These are phyloP conservation scores for Melipona beecheii DNA, from an alignment of 2,888 invertebrate species.

Conservation along the genomic window DNA sequence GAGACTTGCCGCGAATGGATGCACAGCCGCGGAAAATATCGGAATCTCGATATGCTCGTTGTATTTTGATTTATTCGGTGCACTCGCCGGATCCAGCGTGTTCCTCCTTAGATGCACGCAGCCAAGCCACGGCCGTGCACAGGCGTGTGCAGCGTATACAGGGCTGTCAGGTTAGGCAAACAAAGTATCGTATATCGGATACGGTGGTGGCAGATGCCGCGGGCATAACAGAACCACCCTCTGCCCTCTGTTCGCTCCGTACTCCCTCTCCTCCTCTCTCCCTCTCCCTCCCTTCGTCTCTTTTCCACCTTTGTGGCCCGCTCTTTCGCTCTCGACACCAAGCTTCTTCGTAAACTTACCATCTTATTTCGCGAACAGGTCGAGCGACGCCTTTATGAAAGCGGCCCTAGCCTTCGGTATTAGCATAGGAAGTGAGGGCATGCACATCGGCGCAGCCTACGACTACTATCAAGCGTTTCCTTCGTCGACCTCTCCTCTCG, in stretches of 20 bases:
- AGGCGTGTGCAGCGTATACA: slow-evolving; percentile 36
- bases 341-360: slow-evolving; percentile 57
- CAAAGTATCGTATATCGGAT: slow-evolving; percentile 75
- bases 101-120: slow-evolving; percentile 30
- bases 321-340: slow-evolving; percentile 21
- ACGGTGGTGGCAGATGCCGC: slow-evolving; percentile 76
- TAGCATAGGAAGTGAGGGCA: slow-evolving; percentile 70
- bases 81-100: slow-evolving; percentile 57
- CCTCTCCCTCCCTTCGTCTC: slow-evolving; percentile 8
- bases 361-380: slow-evolving; percentile 72
- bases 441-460: background rate
- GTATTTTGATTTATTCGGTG: slow-evolving; percentile 76
- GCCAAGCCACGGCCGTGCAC: slow-evolving; percentile 15
- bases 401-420: slow-evolving; percentile 55
- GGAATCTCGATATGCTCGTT: slow-evolving; percentile 28
- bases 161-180: slow-evolving; percentile 61
- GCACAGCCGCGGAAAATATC: slow-evolving; percentile 40
- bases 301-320: slow-evolving; percentile 27
- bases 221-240: slow-evolving; percentile 71
- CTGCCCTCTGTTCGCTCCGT: background rate
- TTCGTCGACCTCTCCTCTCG: background rate
- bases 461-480: background rate
- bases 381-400: slow-evolving; percentile 73
- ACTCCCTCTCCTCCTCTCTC: background rate
- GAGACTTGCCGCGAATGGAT: slow-evolving; percentile 32